Base-by-base conservation (phyloP, 2,113 vertebrate species). In the Pionites leucogaster region DNA sequence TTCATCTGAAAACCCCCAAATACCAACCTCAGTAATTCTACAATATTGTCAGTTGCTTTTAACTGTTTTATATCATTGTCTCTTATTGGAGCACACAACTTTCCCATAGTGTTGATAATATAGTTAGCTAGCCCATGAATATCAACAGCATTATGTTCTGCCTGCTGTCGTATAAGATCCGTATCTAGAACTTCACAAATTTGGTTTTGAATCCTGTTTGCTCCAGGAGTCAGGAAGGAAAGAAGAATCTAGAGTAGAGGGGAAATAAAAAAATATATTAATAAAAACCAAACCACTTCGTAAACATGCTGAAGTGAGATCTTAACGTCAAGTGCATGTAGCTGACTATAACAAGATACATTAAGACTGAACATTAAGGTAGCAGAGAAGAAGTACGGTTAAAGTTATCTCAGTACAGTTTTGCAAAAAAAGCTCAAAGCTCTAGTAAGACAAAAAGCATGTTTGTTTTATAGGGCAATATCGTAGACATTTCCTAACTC, bases 181-280 rank as follows among this genome's bases (percentile, higher is more conserved):
- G 98, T 98, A 91, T 99, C 99, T 77, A 99, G 96, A 81, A 99
- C 98, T 95, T 99, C 99, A 97, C 98, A 98, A 81, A 99, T 99
- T 96, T 99, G 99, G 88, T 98, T 99, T 68, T 98, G 98, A 91
- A 99, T 98, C 82, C 99, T 98, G 93, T 99, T 99, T 92, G 98
- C 98, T 63, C 99, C 99, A 57, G 99, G 99, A 84, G 98, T 98
- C 63, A 99, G 97, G 92, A 99, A 99, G 31, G 99, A 99, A 83
- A 99, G 98, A 69, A 99, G 98, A 90, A 98, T 99, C 99, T 99
- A 82, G 67, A 87, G 16, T 47, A 62, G n/a, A 11, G 27, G 9
- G 12, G 4, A 0, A 2, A 28, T 33, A 42, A 16, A 69, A 84
- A 76, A 52, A 3, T 16, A 62, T 46, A 80, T 53, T 33, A 95